Percentiles rank a stretch among this genome's conserved stretches.
These are phyloP conservation scores for Proterorhinus semilunaris DNA, from an alignment of 2,113 vertebrate species.

Conservation along the genomic window DNA sequence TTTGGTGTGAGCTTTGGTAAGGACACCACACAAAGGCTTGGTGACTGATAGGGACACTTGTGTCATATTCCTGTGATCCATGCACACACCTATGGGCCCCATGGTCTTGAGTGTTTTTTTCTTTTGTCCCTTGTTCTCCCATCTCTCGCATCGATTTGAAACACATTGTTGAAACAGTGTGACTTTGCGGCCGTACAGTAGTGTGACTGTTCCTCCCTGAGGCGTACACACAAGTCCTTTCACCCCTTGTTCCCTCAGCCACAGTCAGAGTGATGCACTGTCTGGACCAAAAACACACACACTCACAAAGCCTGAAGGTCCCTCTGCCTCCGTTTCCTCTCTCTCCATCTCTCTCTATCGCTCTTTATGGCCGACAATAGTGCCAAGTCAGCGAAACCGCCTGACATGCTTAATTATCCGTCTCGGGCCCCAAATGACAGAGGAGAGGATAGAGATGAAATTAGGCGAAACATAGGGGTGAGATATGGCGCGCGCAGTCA, in stretches of 20 bases:
- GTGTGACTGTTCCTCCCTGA: slow-evolving; percentile 41
- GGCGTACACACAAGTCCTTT: slow-evolving; percentile 43
- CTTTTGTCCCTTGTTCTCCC: not conserved
- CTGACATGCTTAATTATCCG: slow-evolving; percentile 71
- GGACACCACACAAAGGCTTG: too few relatives aligned
- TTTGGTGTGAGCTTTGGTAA: too few relatives aligned
- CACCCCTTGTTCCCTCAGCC: slow-evolving; percentile 24
- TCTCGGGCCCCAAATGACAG: slow-evolving; percentile 44
- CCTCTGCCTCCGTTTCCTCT: slow-evolving; percentile 39
- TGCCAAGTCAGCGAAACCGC: slow-evolving; percentile 70
- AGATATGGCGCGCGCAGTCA: slow-evolving; percentile 4
- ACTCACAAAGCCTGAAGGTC: slow-evolving; percentile 60
- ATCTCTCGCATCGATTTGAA: not conserved
- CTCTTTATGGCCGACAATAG: slow-evolving; percentile 53
- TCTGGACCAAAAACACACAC: slow-evolving; percentile 61
- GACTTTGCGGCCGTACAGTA: slow-evolving; percentile 35
- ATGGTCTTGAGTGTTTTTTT: too few relatives aligned
- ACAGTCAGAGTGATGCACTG: slow-evolving; percentile 51
- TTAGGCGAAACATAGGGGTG: slow-evolving; percentile 11
- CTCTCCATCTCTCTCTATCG: slow-evolving; percentile 22
- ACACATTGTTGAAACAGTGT: slow-evolving; percentile 30
- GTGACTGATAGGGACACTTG: too few relatives aligned
- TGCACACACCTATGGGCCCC: too few relatives aligned
- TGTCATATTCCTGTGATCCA: too few relatives aligned
- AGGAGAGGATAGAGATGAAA: slow-evolving; percentile 14